phyloP scores from a whole-genome alignment of 2,888 invertebrate species.

The Chorisops tibialis region DNA sequence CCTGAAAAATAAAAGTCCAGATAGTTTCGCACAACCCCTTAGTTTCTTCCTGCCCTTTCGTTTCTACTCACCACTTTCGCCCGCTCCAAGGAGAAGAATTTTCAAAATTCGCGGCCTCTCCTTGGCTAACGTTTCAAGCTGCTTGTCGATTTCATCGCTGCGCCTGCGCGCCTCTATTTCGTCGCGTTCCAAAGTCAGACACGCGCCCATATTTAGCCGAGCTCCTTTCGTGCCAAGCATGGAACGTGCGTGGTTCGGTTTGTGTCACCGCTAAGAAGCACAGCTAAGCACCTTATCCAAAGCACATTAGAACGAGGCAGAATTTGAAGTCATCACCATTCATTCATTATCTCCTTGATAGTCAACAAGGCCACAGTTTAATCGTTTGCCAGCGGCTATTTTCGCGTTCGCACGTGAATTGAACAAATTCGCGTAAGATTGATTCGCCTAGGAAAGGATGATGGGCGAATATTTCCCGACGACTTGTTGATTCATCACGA shows the following conservation, averaged over 20 bases:
- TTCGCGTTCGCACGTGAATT: too few relatives aligned
- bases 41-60: neutral
- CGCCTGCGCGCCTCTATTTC: slow-evolving; percentile 58
- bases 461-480: neutral
- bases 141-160: slow-evolving; percentile 61
- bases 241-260: too few relatives aligned
- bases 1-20: slow-evolving; percentile 43
- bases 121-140: slow-evolving; percentile 58
- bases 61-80: slow-evolving; percentile 55
- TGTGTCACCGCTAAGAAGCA: too few relatives aligned
- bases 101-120: slow-evolving; percentile 62
- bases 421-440: neutral
- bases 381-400: too few relatives aligned
- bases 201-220: slow-evolving; percentile 56
- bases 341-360: too few relatives aligned
- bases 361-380: too few relatives aligned
- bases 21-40: neutral
- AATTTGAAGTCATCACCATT: too few relatives aligned
- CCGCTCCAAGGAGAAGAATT: slow-evolving; percentile 62
- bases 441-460: slow-evolving; percentile 2
- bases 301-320: too few relatives aligned
- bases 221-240: slow-evolving; percentile 2
- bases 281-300: too few relatives aligned
- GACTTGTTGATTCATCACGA: slow-evolving; percentile 24
- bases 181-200: slow-evolving; percentile 62